Conservation (phyloP, 2,888 invertebrate species). For the Drosophila melanosoma region DNA sequence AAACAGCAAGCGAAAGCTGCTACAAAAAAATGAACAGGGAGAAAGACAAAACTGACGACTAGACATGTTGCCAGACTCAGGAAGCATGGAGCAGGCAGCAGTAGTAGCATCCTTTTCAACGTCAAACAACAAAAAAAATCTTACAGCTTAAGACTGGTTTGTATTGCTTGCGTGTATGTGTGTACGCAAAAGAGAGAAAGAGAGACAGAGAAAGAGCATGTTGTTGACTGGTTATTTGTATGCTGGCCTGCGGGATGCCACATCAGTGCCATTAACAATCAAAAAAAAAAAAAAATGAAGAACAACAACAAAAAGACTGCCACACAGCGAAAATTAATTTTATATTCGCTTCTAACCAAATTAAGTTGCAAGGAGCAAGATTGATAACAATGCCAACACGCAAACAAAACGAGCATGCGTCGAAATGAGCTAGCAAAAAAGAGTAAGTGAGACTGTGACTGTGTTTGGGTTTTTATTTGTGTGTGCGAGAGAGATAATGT, state of each 20-base stretch:
- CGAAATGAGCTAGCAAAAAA: conserved; percentile 11
- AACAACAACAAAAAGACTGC: conserved; percentile 29
- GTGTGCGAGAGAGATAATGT: conserved; percentile 17
- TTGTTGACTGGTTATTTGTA: conserved; percentile 19
- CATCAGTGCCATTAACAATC: conserved; percentile 7
- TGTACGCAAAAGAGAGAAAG: conserved; percentile 10
- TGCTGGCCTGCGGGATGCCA: conserved; percentile 14
- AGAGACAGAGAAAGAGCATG: conserved; percentile 14
- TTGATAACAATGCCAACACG: conserved; percentile 59
- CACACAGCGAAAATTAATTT: conserved; percentile 59
- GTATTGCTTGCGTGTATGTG: conserved; percentile 11
- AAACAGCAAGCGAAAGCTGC: conserved; percentile 46
- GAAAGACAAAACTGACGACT: conserved; percentile 45
- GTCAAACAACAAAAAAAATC: conserved; percentile 26
- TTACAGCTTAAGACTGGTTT: conserved; percentile 62
- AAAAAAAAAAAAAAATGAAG: conserved; percentile 3
- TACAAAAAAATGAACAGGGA: conserved; percentile 1
- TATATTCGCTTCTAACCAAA: conserved; percentile 40
- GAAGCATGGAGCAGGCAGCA: conserved; percentile 14
- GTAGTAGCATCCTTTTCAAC: conserved; percentile 51
- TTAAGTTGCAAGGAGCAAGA: conserved; percentile 42
- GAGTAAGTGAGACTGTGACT: conserved; percentile 9
- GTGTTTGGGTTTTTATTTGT: neutral
- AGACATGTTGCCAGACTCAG: conserved; percentile 59
- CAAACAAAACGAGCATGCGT: conserved; percentile 59